A percentile compares a stretch with the other conserved stretches of the same genome.
Conservation (phyloP, 2,113 vertebrate species). For the Pomatorhinus ruficollis region DNA sequence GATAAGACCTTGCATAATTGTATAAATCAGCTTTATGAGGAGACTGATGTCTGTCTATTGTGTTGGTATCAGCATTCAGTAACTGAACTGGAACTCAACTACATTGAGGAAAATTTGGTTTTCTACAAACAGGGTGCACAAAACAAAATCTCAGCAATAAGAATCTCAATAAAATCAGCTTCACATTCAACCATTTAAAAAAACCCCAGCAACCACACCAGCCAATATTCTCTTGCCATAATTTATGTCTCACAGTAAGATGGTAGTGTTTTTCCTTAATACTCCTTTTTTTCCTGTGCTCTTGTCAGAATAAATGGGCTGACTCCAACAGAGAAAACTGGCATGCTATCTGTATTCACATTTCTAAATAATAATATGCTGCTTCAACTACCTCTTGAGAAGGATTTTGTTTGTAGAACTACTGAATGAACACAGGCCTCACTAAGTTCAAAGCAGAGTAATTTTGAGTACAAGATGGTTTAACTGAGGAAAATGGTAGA, state of each 20-base stretch:
- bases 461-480: not conserved
- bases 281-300: not conserved
- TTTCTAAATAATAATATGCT: not conserved
- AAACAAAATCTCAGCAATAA: not conserved
- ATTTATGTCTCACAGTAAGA: not conserved
- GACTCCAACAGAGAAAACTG: not conserved
- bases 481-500: not conserved
- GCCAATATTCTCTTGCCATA: not conserved
- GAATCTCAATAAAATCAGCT: not conserved
- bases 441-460: not conserved
- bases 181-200: not conserved
- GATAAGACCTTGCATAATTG: not conserved
- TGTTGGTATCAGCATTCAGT: not conserved
- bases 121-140: not conserved
- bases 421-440: not conserved
- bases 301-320: not conserved
- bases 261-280: not conserved
- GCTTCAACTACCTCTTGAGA: not conserved
- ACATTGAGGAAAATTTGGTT: not conserved
- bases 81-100: not conserved
- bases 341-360: not conserved
- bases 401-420: not conserved
- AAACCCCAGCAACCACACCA: accelerated
- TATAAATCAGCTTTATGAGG: not conserved
- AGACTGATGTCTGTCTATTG: not conserved